Conservation (phyloP, 2,113 vertebrate species). For the Nematolebias whitei region DNA sequence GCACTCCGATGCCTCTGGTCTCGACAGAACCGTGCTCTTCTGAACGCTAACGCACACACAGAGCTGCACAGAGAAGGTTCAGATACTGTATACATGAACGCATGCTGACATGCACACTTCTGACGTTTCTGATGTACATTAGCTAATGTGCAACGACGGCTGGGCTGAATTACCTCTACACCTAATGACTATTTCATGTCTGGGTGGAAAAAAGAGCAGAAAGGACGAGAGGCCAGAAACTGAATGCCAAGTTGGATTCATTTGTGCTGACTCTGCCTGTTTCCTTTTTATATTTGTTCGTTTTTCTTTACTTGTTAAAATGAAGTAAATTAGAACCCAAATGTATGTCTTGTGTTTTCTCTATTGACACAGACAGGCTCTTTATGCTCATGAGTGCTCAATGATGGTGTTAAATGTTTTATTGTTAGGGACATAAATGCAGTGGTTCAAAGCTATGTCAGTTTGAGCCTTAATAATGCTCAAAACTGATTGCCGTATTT, state of each 20-base stretch:
- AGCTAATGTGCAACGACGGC: constrained; percentile 71
- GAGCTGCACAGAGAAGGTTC: constrained; percentile 15
- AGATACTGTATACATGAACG: constrained; percentile 51
- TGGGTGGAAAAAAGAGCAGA: constrained; percentile 48
- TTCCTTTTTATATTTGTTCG: not conserved
- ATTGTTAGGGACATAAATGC: no score
- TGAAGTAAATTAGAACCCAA: not conserved
- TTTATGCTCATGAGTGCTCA: not conserved
- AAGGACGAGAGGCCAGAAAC: constrained; percentile 43
- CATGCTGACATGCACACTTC: constrained; percentile 24
- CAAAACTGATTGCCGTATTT: no score
- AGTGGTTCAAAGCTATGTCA: not conserved
- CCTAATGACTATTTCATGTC: constrained; percentile 78
- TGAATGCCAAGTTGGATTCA: constrained; percentile 26
- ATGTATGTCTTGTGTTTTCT: not conserved
- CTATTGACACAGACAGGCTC: not conserved
- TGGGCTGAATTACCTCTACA: constrained; percentile 64
- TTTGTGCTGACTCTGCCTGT: not conserved
- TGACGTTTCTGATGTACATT: constrained; percentile 65
- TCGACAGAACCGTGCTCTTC: constrained; percentile 22
- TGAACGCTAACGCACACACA: constrained; percentile 30
- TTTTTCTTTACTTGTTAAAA: constrained; percentile 1
- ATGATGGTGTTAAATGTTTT: not conserved
- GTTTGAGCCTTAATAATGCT: not conserved
- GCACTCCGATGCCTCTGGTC: constrained; percentile 1